A percentile compares a stretch with the other conserved stretches of the same genome.
Evolutionary conservation across 2,888 invertebrate species (phyloP).

Genomic region (Endomychus coccineus): DNA sequence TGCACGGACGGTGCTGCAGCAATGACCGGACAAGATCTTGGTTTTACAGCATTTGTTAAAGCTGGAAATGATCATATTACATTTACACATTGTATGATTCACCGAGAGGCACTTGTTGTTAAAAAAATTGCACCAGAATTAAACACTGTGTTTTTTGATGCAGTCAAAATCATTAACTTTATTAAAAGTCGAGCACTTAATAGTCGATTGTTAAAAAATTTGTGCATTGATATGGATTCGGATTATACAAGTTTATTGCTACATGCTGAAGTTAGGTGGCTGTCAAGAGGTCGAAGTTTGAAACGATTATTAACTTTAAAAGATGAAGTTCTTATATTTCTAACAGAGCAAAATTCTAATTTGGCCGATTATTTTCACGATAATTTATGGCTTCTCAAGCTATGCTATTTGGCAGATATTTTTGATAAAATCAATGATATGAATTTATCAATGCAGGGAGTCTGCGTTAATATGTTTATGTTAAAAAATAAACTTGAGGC

Average conservation of each 20-base stretch:
- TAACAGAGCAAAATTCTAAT: constrained; percentile 16
- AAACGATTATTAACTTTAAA: constrained; percentile 21
- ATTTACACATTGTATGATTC: constrained; percentile 23
- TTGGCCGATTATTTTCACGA: constrained; percentile 7
- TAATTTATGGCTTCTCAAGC: constrained; percentile 8
- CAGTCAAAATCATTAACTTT: constrained; percentile 23
- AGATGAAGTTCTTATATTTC: constrained; percentile 22
- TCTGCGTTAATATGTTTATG: constrained; percentile 3
- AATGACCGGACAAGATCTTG: constrained; percentile 16
- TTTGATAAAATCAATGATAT: constrained; percentile 13
- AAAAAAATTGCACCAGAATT: constrained; percentile 23
- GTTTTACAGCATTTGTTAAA: constrained; percentile 14
- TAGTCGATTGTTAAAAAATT: constrained; percentile 21
- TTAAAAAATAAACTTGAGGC: too few species aligned
- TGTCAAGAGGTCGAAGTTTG: constrained; percentile 23
- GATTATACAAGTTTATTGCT: constrained; percentile 22
- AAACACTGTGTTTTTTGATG: constrained; percentile 20
- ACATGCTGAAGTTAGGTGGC: constrained; percentile 25
- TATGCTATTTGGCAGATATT: constrained; percentile 12
- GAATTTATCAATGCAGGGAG: constrained; percentile 19
- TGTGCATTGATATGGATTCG: constrained; percentile 21
- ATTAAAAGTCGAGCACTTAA: constrained; percentile 22
- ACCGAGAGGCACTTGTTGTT: constrained; percentile 23
- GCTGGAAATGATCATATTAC: constrained; percentile 12
- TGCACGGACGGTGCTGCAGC: constrained; percentile 16